These are phyloP conservation scores for Chiridota heheva DNA, from an alignment of 35 echinoderm and acorn worm species.

Conservation along the genomic window DNA sequence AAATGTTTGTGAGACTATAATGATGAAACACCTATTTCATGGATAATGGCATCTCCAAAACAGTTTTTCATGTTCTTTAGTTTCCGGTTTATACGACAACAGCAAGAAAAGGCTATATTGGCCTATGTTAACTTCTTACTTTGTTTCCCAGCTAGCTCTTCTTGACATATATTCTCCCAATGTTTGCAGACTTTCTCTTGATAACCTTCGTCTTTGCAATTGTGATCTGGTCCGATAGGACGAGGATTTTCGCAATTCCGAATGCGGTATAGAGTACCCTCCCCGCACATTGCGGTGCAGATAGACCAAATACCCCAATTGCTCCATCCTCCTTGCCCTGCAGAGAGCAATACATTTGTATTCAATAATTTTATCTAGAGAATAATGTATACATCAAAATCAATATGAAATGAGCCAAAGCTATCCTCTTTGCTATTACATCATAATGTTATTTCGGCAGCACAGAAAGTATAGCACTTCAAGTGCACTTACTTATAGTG, in stretches of 20 bases:
- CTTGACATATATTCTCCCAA: conserved; percentile 33
- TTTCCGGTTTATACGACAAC: too few species aligned
- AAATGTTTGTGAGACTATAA: too few species aligned
- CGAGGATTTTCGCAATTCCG: conserved; percentile 65
- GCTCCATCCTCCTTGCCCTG: conserved; percentile 65
- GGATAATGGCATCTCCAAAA: too few species aligned
- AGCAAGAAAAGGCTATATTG: too few species aligned
- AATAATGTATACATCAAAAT: neutral
- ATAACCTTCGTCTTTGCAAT: conserved; percentile 53
- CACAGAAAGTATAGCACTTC: too few species aligned
- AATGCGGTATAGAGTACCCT: conserved; percentile 39
- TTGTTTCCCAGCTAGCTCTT: neutral
- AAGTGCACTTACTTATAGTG: too few species aligned
- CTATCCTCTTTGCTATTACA: neutral
- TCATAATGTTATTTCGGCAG: neutral
- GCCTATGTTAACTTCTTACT: conserved; percentile 1
- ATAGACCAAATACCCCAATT: conserved; percentile 70
- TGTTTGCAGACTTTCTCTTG: conserved; percentile 51
- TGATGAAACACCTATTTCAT: too few species aligned
- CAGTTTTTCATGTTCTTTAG: too few species aligned
- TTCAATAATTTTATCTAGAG: neutral
- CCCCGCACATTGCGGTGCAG: conserved; percentile 71
- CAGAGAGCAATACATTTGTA: neutral
- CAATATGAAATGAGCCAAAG: neutral
- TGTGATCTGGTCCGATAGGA: conserved; percentile 34